A percentile compares a stretch with the other conserved stretches of the same genome.
Evolutionary conservation across 2,797 vertebrate species (phyloP).

Genomic region (Aselliscus stoliczkanus): DNA sequence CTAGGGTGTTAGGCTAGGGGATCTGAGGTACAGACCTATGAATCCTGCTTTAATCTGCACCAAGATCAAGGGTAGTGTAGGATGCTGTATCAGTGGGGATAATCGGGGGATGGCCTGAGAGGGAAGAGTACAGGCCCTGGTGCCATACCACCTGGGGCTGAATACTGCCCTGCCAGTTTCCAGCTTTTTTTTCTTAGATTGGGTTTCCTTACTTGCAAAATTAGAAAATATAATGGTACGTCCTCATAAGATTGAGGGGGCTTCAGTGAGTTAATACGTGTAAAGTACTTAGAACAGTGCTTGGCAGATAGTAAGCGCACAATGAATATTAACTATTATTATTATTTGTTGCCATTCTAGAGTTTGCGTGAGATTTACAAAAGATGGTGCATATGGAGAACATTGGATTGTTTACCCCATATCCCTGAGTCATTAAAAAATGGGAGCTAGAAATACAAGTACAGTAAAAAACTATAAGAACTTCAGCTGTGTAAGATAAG

Average conservation of each 20-base stretch:
- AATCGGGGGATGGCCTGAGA: background rate
- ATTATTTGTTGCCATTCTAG: background rate
- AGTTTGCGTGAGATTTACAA: constrained; percentile 26
- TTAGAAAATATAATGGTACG: background rate
- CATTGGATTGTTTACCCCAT: background rate
- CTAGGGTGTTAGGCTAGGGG: background rate
- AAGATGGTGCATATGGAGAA: background rate
- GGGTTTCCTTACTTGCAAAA: background rate
- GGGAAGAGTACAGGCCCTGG: background rate
- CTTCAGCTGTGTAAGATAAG: background rate
- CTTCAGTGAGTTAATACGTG: background rate
- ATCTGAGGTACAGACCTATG: background rate
- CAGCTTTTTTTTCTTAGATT: background rate
- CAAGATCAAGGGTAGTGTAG: background rate
- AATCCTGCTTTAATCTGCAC: background rate
- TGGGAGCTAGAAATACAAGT: background rate
- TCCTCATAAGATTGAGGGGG: background rate
- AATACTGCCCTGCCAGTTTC: background rate
- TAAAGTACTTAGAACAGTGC: background rate
- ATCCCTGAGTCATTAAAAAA: background rate
- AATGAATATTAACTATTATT: background rate
- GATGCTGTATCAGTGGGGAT: background rate
- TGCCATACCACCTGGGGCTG: background rate
- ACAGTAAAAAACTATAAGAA: background rate
- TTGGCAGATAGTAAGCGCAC: background rate